phyloP scores from a whole-genome alignment of 2,113 vertebrate genomes.

The Notiomystis cincta region DNA sequence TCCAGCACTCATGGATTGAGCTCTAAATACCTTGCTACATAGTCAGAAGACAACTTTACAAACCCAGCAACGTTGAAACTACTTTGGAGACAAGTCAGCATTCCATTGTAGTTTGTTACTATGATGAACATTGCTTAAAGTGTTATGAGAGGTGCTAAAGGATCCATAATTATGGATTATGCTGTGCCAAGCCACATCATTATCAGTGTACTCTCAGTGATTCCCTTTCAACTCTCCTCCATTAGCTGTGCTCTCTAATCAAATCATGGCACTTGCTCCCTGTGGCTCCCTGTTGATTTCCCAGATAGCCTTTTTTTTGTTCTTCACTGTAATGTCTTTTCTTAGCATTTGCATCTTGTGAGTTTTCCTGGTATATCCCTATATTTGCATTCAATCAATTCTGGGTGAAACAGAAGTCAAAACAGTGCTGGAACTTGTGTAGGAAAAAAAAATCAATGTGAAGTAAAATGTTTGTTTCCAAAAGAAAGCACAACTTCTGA shows the following conservation, averaged over 20 bases:
- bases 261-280: background rate
- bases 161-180: conserved; percentile 1
- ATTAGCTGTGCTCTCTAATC: background rate
- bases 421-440: background rate
- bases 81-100: background rate
- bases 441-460: background rate
- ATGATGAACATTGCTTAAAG: background rate
- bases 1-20: background rate
- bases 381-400: background rate
- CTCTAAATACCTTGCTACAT: background rate
- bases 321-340: background rate
- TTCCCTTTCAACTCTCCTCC: background rate
- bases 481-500: background rate
- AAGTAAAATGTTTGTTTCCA: background rate
- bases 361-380: background rate
- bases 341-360: background rate
- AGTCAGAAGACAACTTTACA: background rate
- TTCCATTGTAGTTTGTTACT: background rate
- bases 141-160: background rate
- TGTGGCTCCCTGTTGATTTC: background rate
- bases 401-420: background rate
- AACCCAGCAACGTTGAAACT: background rate
- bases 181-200: background rate
- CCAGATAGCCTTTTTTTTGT: background rate
- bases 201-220: background rate